Percentiles rank a stretch among this genome's conserved stretches.
Conservation (phyloP, 2,888 invertebrate species). For the Stenichneumon culpator region DNA sequence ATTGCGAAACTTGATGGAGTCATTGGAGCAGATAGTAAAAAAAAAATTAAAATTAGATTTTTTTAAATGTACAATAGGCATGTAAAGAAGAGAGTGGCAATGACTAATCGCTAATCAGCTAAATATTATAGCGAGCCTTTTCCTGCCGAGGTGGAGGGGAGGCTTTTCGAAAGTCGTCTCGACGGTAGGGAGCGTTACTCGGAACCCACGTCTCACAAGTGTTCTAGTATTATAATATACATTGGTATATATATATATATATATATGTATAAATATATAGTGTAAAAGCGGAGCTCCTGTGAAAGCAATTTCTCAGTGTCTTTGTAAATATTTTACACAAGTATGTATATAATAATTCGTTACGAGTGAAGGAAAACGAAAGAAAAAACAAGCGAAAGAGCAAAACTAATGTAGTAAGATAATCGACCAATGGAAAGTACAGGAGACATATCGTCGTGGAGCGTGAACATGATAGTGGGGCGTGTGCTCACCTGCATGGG, state of each 20-base stretch:
- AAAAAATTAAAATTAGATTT: not conserved
- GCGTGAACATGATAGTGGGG: not conserved
- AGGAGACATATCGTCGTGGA: not conserved
- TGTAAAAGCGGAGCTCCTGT: slow-evolving; percentile 50
- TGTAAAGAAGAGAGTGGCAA: slow-evolving; percentile 50
- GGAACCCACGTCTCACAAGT: slow-evolving; percentile 19
- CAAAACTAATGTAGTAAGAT: slow-evolving; percentile 15
- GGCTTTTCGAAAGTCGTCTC: slow-evolving; percentile 45
- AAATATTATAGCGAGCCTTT: slow-evolving; percentile 25
- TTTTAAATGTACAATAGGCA: slow-evolving; percentile 24
- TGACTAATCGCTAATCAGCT: slow-evolving; percentile 51
- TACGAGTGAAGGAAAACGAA: slow-evolving; percentile 12
- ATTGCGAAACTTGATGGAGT: slow-evolving; percentile 4
- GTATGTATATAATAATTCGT: slow-evolving; percentile 1
- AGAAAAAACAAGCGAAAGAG: slow-evolving; percentile 33
- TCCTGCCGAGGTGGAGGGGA: not conserved
- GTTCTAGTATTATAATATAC: slow-evolving; percentile 42
- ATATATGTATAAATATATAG: slow-evolving; percentile 27
- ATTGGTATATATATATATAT: not conserved
- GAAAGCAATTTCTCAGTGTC: slow-evolving; percentile 49
- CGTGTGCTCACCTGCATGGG: slow-evolving; percentile 92
- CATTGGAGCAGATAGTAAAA: slow-evolving; percentile 15
- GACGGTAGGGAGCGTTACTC: slow-evolving; percentile 33
- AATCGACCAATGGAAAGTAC: not conserved
- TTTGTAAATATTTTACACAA: slow-evolving; percentile 42